Conservation (phyloP, 2,888 invertebrate genomes). For the Hemistola chrysoprasaria region DNA sequence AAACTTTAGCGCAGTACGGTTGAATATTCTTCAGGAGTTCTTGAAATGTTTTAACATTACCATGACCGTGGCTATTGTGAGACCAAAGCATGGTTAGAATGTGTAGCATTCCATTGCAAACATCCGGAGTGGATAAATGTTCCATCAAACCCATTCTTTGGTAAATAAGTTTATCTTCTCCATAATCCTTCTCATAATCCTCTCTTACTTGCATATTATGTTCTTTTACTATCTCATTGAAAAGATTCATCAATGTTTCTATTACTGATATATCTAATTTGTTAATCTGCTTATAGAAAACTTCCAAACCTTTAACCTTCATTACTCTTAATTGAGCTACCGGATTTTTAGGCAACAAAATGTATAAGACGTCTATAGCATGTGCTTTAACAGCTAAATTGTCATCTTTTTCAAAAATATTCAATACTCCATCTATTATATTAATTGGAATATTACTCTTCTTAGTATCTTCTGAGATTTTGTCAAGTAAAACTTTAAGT, state of each 20-base stretch:
- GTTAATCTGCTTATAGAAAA: slow-evolving; percentile 57
- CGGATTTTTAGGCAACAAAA: slow-evolving; percentile 64
- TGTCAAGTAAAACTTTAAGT: slow-evolving; percentile 48
- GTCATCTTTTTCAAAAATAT: slow-evolving; percentile 54
- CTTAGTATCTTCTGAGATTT: slow-evolving; percentile 43
- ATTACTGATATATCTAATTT: slow-evolving; percentile 49
- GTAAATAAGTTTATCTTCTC: slow-evolving; percentile 45
- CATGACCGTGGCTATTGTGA: slow-evolving; percentile 36
- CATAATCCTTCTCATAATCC: slow-evolving; percentile 34
- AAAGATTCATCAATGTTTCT: slow-evolving; percentile 50
- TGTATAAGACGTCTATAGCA: slow-evolving; percentile 49
- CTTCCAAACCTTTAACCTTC: slow-evolving; percentile 59
- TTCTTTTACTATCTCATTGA: slow-evolving; percentile 61
- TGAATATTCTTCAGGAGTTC: slow-evolving; percentile 51
- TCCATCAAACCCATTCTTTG: slow-evolving; percentile 61
- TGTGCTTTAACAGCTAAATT: slow-evolving; percentile 52
- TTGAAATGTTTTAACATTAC: slow-evolving; percentile 38
- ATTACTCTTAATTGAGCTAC: slow-evolving; percentile 59
- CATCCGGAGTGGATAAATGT: slow-evolving; percentile 44
- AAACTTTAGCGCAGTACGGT: slow-evolving; percentile 49
- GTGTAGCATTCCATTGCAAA: slow-evolving; percentile 59
- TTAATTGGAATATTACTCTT: slow-evolving; percentile 43
- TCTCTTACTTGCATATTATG: slow-evolving; percentile 48
- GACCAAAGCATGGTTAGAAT: slow-evolving; percentile 47
- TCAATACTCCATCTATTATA: slow-evolving; percentile 52